phyloP scores from a whole-genome alignment of 2,888 invertebrate species.

The Oscheius onirici region DNA sequence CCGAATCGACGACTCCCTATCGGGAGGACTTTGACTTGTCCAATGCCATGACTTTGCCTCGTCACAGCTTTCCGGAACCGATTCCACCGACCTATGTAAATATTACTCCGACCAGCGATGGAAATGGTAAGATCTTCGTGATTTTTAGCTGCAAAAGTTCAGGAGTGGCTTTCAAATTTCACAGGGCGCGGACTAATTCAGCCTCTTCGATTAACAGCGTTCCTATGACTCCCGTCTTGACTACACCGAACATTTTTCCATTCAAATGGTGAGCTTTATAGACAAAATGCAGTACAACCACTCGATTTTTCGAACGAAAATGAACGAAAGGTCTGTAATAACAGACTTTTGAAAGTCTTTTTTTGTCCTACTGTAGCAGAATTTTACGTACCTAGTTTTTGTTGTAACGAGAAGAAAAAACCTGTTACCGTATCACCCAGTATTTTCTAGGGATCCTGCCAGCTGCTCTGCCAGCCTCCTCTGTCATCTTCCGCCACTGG shows the following conservation, averaged over 20 bases:
- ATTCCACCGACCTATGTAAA: conserved; percentile 31
- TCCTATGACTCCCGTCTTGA: neutral
- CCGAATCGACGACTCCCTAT: conserved; percentile 19
- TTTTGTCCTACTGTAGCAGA: too few relatives aligned
- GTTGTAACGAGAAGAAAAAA: neutral
- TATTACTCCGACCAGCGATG: conserved; percentile 19
- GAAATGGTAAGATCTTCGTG: conserved; percentile 4
- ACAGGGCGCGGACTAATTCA: conserved; percentile 12
- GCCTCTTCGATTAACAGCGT: conserved; percentile 1
- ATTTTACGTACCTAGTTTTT: too few relatives aligned
- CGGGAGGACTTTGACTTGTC: conserved; percentile 6
- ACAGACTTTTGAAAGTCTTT: too few relatives aligned
- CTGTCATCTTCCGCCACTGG: neutral
- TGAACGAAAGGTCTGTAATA: too few relatives aligned
- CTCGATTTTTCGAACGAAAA: neutral
- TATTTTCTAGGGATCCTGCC: conserved; percentile 12
- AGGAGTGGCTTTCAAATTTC: conserved; percentile 23
- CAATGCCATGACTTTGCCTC: conserved; percentile 1
- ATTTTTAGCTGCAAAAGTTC: neutral
- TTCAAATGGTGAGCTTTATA: conserved; percentile 18
- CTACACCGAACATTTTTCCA: conserved; percentile 2
- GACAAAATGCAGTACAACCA: too few relatives aligned
- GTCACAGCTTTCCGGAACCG: conserved; percentile 12
- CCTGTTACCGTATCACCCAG: too few relatives aligned
- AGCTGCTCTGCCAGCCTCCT: conserved; percentile 10